Evolutionary conservation across 2,888 invertebrate genomes (phyloP), one percentile per base, ranked within the genome.

Genomic region (Dastarcus helophoroides): DNA sequence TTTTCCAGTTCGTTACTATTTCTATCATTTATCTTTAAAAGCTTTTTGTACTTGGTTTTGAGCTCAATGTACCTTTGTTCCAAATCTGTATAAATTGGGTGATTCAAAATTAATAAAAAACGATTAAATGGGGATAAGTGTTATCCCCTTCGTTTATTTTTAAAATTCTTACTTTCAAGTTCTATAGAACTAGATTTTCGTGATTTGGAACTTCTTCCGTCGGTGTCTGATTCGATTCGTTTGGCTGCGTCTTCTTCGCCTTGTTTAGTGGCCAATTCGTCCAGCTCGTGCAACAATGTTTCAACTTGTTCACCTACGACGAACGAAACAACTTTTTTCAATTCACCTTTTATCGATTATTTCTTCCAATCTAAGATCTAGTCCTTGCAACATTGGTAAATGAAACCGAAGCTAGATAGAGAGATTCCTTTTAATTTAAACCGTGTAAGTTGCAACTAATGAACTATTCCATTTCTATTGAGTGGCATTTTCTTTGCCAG

Each of bases 281-380:
- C 67, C 22, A 70, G 54, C 51, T 69, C 69, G 15, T 64, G 54
- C 6, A 68, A 50, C 26, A 70, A 44, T 3, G 65, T 64, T 42
- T 68, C 68, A 2, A 70, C 68, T 68, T 79, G 78, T 58, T 76
- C 76, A 36, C 68, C n/a, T n/a, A n/a, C n/a, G n/a, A n/a, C n/a
- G n/a, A n/a, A n/a, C n/a, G n/a, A n/a, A n/a, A n/a, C n/a, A n/a
- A n/a, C n/a, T n/a, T n/a, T n/a, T n/a, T n/a, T n/a, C n/a, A n/a
- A n/a, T n/a, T n/a, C n/a, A n/a, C n/a, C n/a, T n/a, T n/a, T n/a
- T n/a, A n/a, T n/a, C n/a, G n/a, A n/a, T n/a, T n/a, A n/a, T n/a
- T n/a, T n/a, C n/a, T n/a, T n/a, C n/a, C n/a, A n/a, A n/a, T n/a
- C n/a, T n/a, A n/a, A n/a, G n/a, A n/a, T n/a, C n/a, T n/a, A n/a